Percentiles rank a stretch among this genome's conserved stretches.
These are phyloP conservation scores for Agapostemon virescens DNA, from an alignment of 2,888 invertebrate genomes.

Conservation along the genomic window DNA sequence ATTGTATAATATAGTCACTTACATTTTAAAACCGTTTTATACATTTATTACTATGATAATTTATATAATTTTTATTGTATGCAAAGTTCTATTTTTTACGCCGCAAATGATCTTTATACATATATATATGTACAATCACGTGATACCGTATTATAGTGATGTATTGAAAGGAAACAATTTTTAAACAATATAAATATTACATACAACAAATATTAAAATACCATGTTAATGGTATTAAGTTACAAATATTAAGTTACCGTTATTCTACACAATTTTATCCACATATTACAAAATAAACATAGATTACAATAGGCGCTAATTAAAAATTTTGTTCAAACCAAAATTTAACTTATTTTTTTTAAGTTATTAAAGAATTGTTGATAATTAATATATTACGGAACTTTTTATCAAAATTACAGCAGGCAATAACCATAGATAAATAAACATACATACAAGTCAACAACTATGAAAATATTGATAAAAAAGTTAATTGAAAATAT, in stretches of 20 bases:
- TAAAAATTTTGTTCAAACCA: background rate
- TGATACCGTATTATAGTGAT: background rate
- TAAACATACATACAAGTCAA: background rate
- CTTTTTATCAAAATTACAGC: background rate
- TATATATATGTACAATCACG: background rate
- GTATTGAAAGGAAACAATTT: background rate
- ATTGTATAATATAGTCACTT: slow-evolving; percentile 18
- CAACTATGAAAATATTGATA: background rate
- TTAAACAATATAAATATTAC: background rate
- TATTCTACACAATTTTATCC: background rate
- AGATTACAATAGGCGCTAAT: background rate
- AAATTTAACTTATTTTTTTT: background rate
- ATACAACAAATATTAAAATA: background rate
- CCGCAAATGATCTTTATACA: background rate
- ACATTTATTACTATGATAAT: slow-evolving; percentile 38
- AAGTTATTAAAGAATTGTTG: background rate
- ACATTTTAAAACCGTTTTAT: slow-evolving; percentile 41
- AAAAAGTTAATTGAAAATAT: background rate
- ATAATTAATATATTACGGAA: background rate
- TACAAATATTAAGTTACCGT: background rate
- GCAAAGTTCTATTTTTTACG: background rate
- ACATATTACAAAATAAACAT: background rate
- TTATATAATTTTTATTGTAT: slow-evolving; percentile 15
- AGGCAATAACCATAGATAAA: background rate
- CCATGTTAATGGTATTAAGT: too few species aligned